Evolutionary conservation across 1,140 invertebrate species (phyloP), one percentile per base, ranked within the genome.

Genomic region (Caenorhabditis elegans): DNA sequence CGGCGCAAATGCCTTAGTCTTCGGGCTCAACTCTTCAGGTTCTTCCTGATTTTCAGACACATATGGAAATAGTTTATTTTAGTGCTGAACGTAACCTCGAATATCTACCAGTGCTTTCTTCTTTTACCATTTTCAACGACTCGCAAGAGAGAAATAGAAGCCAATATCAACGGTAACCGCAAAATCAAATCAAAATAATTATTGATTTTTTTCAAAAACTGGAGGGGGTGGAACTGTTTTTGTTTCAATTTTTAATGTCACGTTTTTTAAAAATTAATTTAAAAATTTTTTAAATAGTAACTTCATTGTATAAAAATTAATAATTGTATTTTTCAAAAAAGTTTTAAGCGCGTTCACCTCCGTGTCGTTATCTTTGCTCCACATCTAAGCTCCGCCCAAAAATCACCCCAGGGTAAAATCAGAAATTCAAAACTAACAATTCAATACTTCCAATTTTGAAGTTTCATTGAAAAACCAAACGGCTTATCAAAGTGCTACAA

Each of bases 21-120:
- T 70, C 22, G 60, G 31, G 43, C 60, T 70, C 60, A 70, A 39
- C 34, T 70, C 60, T n/a, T 70, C 60, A 1, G 60, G 60, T 70
- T 70, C 60, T 39, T 70, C 60, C 22, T 70, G 60, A 70, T 70
- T 70, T 15, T 70, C 60, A 70, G 60, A 70, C 36, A 70, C 60
- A 70, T 70, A 31, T 70, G 60, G 22, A 70, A 31, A 11, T n/a
- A 5, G 11, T 17, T 3, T 39, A 36, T 39, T 13, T 6, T 3
- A 2, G n/a, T 70, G 17, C n/a, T 39, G 28, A 24, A 4, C 8
- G 10, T 10, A 6, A 22, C 22, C 51, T 26, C 34, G 13, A 17
- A 17, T 34, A 11, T n/a, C 39, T 39, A 70, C 60, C 60, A 39
- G 60, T 70, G 60, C 39, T 70, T 70, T 70, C 60, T 70, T 70